Evolutionary conservation across 2,797 vertebrate species (phyloP).

Genomic region (Mormyrops boulengeri): DNA sequence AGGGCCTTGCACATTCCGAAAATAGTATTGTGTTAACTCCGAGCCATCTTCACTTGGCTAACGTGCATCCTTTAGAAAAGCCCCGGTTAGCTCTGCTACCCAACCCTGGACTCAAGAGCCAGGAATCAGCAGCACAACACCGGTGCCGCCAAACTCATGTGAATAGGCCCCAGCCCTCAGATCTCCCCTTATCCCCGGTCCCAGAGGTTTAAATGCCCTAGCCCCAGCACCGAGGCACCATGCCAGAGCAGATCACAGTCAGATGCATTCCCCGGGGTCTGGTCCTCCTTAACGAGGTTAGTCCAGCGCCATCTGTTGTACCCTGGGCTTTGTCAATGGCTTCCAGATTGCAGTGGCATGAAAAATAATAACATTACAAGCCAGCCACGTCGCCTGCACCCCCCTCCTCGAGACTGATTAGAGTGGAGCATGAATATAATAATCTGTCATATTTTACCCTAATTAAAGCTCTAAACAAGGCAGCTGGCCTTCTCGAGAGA

Average conservation of each 20-base stretch:
- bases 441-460: slow-evolving; percentile 61
- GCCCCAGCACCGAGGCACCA: background rate
- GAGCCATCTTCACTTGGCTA: background rate
- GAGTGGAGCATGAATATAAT: slow-evolving; percentile 46
- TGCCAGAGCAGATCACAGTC: background rate
- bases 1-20: background rate
- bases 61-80: background rate
- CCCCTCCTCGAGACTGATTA: slow-evolving; percentile 22
- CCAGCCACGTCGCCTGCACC: background rate
- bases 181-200: background rate
- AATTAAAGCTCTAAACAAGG: slow-evolving; percentile 55
- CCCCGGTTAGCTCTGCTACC: background rate
- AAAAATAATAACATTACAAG: slow-evolving; percentile 15
- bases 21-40: background rate
- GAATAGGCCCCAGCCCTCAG: background rate
- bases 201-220: slow-evolving; percentile 6
- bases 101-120: background rate
- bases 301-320: slow-evolving; percentile 26
- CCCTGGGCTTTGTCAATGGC: background rate
- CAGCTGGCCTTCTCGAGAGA: slow-evolving; percentile 49
- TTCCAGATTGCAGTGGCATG: slow-evolving; percentile 1
- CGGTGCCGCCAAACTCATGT: background rate
- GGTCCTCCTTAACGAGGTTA: slow-evolving; percentile 34
- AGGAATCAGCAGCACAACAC: background rate
- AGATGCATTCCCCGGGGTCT: background rate